These are phyloP conservation scores for Piprites chloris DNA, from an alignment of 2,113 vertebrate genomes.

Conservation along the genomic window DNA sequence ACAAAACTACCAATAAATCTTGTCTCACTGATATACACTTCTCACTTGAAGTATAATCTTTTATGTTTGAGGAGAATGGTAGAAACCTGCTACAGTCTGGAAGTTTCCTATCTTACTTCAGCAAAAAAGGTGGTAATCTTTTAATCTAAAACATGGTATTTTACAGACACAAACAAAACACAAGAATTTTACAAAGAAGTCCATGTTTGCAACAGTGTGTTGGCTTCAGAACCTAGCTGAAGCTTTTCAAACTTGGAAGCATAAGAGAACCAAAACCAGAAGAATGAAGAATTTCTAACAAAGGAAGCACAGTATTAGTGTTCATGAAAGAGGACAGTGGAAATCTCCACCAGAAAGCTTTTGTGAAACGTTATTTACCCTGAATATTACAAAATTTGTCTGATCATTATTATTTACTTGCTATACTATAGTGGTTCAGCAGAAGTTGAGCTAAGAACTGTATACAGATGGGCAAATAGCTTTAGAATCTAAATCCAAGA, in stretches of 20 bases:
- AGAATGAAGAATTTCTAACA: not conserved
- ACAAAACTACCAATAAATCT: not conserved
- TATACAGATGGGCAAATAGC: not conserved
- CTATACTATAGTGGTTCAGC: not conserved
- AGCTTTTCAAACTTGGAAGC: not conserved
- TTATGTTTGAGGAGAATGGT: not conserved
- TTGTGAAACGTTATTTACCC: not conserved
- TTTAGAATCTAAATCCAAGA: not conserved
- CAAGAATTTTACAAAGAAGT: not conserved
- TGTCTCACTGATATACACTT: not conserved
- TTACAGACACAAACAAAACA: not conserved
- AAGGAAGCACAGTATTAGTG: not conserved
- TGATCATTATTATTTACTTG: not conserved
- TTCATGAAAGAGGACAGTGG: not conserved
- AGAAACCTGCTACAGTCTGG: not conserved
- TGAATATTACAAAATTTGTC: not conserved
- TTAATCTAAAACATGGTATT: not conserved
- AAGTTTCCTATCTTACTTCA: not conserved
- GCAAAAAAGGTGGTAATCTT: not conserved
- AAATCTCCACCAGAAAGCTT: not conserved
- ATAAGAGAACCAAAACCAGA: slow-evolving; percentile 23
- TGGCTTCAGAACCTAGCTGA: not conserved
- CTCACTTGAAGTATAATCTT: not conserved
- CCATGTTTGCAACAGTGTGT: not conserved
- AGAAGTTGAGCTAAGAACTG: not conserved